A percentile compares a stretch with the other conserved stretches of the same genome.
Evolutionary conservation across 2,797 vertebrate species (phyloP).

Genomic region (Distichodus sexfasciatus): DNA sequence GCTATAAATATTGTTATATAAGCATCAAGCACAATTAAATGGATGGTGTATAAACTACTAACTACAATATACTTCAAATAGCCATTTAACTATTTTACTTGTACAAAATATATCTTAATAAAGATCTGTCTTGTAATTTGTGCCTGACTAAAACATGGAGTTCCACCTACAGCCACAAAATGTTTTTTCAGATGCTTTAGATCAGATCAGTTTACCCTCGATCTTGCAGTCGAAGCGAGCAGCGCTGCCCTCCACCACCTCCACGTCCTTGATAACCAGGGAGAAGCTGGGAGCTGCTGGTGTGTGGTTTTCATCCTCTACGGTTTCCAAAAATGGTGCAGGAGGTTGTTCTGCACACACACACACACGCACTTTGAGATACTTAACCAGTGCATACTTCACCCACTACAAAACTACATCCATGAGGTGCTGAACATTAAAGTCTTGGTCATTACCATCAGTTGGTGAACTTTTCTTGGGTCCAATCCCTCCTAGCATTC

Average conservation of each 20-base stretch:
- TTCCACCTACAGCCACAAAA: too few relatives aligned
- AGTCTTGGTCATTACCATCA: slow-evolving; percentile 72
- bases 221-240: slow-evolving; percentile 91
- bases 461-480: slow-evolving; percentile 88
- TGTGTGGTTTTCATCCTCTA: slow-evolving; percentile 76
- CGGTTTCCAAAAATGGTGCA: slow-evolving; percentile 72
- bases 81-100: too few relatives aligned
- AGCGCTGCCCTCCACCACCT: slow-evolving; percentile 85
- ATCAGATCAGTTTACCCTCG: slow-evolving; percentile 71
- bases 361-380: slow-evolving; percentile 15
- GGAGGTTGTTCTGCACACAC: slow-evolving; percentile 38
- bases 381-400: neutral
- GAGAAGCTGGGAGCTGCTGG: slow-evolving; percentile 79
- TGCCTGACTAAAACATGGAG: too few relatives aligned
- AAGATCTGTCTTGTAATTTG: too few relatives aligned
- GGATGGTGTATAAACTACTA: too few relatives aligned
- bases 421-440: too few relatives aligned
- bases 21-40: too few relatives aligned
- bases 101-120: too few relatives aligned
- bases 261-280: slow-evolving; percentile 80
- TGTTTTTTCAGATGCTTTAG: neutral
- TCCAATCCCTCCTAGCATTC: slow-evolving; percentile 96
- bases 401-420: too few relatives aligned
- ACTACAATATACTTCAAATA: too few relatives aligned
- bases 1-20: too few relatives aligned